These are phyloP conservation scores for Polydrusus cervinus DNA, from an alignment of 2,888 invertebrate species.

Conservation along the genomic window DNA sequence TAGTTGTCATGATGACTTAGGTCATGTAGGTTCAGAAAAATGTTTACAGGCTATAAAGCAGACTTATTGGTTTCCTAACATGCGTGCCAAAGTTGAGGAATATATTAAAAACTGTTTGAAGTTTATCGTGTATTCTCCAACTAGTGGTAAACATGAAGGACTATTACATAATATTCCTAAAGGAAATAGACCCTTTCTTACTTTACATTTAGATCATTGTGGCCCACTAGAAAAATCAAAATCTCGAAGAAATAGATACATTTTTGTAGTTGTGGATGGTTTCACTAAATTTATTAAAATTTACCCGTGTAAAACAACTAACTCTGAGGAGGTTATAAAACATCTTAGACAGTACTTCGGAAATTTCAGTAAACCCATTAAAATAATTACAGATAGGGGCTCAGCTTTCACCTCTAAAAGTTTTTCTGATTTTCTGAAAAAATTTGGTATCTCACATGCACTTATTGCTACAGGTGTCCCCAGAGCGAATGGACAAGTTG, in stretches of 20 bases:
- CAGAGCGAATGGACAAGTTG: conserved; percentile 63
- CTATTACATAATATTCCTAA: conserved; percentile 59
- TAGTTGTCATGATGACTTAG: conserved; percentile 44
- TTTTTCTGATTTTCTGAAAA: conserved; percentile 43
- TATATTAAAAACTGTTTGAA: conserved; percentile 61
- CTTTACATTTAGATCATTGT: no score
- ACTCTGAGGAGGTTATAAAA: conserved; percentile 53
- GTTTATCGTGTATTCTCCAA: conserved; percentile 58
- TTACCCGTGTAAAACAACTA: conserved; percentile 57
- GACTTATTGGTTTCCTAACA: conserved; percentile 64
- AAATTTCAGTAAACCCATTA: conserved; percentile 57
- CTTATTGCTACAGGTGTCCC: conserved; percentile 60
- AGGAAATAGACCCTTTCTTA: no score
- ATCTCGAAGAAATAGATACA: conserved; percentile 56
- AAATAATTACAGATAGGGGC: conserved; percentile 61
- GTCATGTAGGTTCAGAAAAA: conserved; percentile 61
- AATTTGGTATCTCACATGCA: conserved; percentile 41
- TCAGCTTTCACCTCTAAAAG: conserved; percentile 60
- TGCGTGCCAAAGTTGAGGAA: conserved; percentile 57
- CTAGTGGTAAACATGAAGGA: conserved; percentile 58
- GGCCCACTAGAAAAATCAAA: no score
- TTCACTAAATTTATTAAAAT: conserved; percentile 62
- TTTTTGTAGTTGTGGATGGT: conserved; percentile 60
- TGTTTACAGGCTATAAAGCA: no score
- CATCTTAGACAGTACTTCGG: conserved; percentile 57